These are phyloP conservation scores for Orthosia incerta DNA, from an alignment of 2,888 invertebrate species.

Conservation along the genomic window DNA sequence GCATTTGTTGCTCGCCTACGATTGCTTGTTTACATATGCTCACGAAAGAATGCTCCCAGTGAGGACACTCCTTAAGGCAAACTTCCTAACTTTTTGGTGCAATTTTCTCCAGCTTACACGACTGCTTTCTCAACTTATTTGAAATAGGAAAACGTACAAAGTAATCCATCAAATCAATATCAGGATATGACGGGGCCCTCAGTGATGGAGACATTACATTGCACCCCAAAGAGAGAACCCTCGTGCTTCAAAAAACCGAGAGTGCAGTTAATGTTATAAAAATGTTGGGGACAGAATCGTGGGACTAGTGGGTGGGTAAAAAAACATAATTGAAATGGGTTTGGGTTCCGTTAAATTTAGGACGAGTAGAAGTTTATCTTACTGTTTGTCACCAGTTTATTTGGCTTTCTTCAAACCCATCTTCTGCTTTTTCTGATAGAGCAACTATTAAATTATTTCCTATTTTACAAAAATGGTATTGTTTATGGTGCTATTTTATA, in stretches of 20 bases:
- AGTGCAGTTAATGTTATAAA: slow-evolving; percentile 61
- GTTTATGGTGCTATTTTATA: no score
- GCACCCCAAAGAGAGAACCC: slow-evolving; percentile 69
- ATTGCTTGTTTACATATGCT: no score
- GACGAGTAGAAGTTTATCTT: no score
- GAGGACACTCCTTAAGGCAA: no score
- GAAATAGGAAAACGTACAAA: slow-evolving; percentile 23
- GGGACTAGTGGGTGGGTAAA: slow-evolving; percentile 6
- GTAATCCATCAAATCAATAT: slow-evolving; percentile 72
- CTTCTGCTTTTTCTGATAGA: not conserved
- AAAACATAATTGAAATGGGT: slow-evolving; percentile 11
- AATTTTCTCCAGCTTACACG: not conserved
- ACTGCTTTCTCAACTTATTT: not conserved
- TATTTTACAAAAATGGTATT: not conserved
- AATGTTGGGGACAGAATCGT: slow-evolving; percentile 50
- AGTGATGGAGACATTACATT: slow-evolving; percentile 71
- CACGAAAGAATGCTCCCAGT: no score
- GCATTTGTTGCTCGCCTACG: no score
- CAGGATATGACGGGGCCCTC: slow-evolving; percentile 51
- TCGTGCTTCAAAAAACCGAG: slow-evolving; percentile 49
- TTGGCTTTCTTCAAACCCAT: not conserved
- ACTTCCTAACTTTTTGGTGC: no score
- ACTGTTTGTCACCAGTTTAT: not conserved
- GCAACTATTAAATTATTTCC: not conserved
- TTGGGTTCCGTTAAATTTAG: slow-evolving; percentile 47